phyloP scores from a whole-genome alignment of 1,140 invertebrate genomes.

The Panulirus ornatus region DNA sequence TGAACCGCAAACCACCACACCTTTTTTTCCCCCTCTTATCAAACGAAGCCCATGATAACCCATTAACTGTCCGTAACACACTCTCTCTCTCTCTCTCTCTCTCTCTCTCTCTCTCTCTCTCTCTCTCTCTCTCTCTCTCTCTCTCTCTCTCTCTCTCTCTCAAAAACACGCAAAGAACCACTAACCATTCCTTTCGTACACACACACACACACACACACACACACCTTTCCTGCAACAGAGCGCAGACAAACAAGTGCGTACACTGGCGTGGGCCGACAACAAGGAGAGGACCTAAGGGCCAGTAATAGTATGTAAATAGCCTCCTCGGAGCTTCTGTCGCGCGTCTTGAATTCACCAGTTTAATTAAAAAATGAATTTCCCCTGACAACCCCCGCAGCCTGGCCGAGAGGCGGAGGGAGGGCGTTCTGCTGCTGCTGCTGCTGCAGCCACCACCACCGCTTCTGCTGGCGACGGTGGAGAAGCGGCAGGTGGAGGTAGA shows the following conservation, averaged over 20 bases:
- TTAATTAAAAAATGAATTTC: constrained; percentile 68
- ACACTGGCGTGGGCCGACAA: background rate
- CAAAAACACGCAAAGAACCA: too few relatives aligned
- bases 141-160: too few relatives aligned
- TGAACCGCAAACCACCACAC: too few relatives aligned
- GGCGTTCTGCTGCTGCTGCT: too few relatives aligned
- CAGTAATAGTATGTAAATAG: constrained; percentile 68
- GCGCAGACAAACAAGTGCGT: background rate
- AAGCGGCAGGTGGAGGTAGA: background rate
- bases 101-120: background rate
- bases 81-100: background rate
- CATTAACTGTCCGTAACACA: too few relatives aligned
- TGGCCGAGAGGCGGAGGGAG: too few relatives aligned
- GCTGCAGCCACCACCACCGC: too few relatives aligned
- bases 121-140: background rate
- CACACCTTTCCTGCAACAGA: too few relatives aligned
- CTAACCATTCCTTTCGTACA: too few relatives aligned
- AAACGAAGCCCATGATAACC: too few relatives aligned
- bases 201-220: too few relatives aligned
- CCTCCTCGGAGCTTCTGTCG: constrained; percentile 15
- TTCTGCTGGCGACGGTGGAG: background rate
- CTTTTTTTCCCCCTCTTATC: background rate
- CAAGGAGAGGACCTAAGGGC: constrained; percentile 26
- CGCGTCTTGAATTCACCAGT: constrained; percentile 60
- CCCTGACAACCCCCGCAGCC: constrained; percentile 31